Evolutionary conservation across 2,113 vertebrate genomes (phyloP).

Genomic region (Bubo bubo): DNA sequence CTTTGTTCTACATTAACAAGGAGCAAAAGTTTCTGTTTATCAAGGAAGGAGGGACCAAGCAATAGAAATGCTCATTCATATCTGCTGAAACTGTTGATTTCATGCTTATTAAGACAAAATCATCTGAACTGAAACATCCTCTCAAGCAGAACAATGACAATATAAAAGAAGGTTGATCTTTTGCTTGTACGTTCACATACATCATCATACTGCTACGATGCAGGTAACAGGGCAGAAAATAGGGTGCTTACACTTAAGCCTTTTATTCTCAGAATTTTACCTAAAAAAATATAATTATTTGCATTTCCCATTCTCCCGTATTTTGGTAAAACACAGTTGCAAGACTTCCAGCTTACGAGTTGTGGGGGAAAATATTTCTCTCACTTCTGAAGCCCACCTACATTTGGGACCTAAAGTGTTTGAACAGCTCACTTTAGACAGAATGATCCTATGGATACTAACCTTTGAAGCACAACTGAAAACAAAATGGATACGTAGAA

Average conservation of each 20-base stretch:
- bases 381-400: background rate
- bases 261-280: background rate
- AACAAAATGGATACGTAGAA: background rate
- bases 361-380: background rate
- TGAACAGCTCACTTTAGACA: background rate
- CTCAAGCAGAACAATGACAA: background rate
- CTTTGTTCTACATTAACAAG: background rate
- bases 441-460: background rate
- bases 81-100: background rate
- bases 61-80: background rate
- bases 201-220: background rate
- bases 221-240: background rate
- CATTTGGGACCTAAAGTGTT: background rate
- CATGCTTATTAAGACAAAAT: background rate
- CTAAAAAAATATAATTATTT: background rate
- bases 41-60: background rate
- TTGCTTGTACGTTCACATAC: background rate
- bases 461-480: background rate
- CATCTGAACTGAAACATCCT: background rate
- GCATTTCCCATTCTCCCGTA: background rate
- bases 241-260: background rate
- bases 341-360: background rate
- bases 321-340: background rate
- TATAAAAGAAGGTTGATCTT: background rate
- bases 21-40: background rate